These are phyloP conservation scores for Passerina amoena DNA, from an alignment of 2,113 vertebrate genomes.

Conservation along the genomic window DNA sequence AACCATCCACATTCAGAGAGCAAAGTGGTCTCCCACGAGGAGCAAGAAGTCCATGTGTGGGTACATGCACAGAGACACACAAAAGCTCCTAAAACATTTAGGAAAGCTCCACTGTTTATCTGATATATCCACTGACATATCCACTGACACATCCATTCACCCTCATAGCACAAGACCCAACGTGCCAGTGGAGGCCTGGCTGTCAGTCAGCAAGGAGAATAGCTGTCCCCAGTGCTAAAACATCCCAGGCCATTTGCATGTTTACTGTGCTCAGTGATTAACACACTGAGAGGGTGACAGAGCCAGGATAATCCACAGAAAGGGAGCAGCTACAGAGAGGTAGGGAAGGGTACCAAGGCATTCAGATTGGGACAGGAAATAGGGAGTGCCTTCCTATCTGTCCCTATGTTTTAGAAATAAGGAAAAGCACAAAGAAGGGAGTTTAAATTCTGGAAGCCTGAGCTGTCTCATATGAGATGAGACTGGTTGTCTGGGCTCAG, in stretches of 20 bases:
- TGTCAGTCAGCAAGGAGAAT: background rate
- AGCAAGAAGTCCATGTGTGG: background rate
- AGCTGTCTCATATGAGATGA: background rate
- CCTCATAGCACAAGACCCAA: background rate
- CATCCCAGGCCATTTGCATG: background rate
- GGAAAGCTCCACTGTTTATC: background rate
- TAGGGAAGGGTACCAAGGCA: background rate
- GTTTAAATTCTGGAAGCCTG: background rate
- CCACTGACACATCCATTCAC: background rate
- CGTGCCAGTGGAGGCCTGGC: background rate
- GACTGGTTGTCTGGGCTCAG: background rate
- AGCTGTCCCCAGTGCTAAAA: background rate
- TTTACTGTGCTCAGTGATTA: background rate
- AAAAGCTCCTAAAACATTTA: background rate
- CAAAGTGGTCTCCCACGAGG: background rate
- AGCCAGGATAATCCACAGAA: background rate
- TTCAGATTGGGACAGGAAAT: background rate
- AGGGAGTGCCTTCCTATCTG: background rate
- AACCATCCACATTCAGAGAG: background rate
- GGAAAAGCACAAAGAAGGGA: background rate
- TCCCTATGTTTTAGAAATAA: background rate
- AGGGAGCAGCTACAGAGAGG: background rate
- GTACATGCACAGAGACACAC: background rate
- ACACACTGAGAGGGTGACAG: background rate
- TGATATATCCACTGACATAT: background rate